A percentile compares a stretch with the other conserved stretches of the same genome.
Evolutionary conservation across 1,140 invertebrate species (phyloP).

Genomic region (Luehdorfia chinensis): DNA sequence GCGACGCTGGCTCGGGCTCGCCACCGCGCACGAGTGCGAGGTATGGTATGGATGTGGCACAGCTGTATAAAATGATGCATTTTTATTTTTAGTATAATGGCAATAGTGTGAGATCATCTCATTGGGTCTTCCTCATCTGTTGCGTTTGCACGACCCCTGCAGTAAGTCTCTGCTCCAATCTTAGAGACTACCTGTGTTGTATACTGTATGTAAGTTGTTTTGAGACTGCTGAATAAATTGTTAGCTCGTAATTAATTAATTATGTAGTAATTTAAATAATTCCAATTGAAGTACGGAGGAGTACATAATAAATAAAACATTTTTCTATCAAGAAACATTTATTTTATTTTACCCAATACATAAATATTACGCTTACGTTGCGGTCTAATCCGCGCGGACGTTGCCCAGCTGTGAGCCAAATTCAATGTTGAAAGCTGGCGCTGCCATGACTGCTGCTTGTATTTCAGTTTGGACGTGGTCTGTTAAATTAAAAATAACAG

Average conservation of each 20-base stretch:
- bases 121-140: constrained; percentile 1
- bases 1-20: neutral
- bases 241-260: constrained; percentile 73
- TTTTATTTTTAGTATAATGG: constrained; percentile 19
- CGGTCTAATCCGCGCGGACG: constrained; percentile 39
- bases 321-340: constrained; percentile 57
- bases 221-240: constrained; percentile 70
- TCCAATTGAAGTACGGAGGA: constrained; percentile 62
- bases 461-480: constrained; percentile 55
- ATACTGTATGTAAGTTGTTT: constrained; percentile 62
- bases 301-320: constrained; percentile 69
- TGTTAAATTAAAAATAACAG: too few relatives aligned
- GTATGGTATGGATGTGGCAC: constrained; percentile 4
- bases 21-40: neutral
- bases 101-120: constrained; percentile 8
- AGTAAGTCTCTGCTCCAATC: constrained; percentile 46
- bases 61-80: constrained; percentile 15
- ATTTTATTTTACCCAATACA: constrained; percentile 26
- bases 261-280: constrained; percentile 62
- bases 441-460: constrained; percentile 57
- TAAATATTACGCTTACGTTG: neutral
- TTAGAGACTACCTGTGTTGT: constrained; percentile 62
- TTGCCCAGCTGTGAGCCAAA: constrained; percentile 46
- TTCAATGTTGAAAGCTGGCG: constrained; percentile 54
- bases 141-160: constrained; percentile 15